Evolutionary conservation across 2,113 vertebrate species (phyloP).

Genomic region (Narcine bancroftii): DNA sequence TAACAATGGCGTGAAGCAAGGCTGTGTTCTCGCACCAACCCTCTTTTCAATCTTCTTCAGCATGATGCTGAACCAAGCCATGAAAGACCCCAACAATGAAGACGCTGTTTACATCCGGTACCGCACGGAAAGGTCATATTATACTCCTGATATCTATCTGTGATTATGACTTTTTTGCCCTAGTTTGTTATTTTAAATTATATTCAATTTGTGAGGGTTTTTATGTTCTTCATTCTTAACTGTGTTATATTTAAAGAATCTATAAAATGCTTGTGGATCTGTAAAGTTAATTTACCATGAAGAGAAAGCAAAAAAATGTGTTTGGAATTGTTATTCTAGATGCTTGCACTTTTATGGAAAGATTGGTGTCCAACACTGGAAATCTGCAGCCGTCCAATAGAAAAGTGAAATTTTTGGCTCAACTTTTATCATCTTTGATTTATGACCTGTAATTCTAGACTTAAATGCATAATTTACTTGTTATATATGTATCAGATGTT

Average conservation of each 20-base stretch:
- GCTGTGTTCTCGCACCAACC: too few species aligned
- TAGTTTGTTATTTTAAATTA: background rate
- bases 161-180: background rate
- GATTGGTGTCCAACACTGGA: background rate
- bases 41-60: too few species aligned
- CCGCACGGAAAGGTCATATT: too few species aligned
- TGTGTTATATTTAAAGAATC: background rate
- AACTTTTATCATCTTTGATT: background rate
- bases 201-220: too few species aligned
- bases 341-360: background rate
- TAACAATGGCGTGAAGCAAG: too few species aligned
- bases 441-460: background rate
- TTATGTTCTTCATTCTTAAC: background rate
- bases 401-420: background rate
- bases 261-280: background rate
- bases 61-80: too few species aligned
- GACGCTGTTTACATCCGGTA: too few species aligned
- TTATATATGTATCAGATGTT: background rate
- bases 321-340: background rate
- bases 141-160: background rate
- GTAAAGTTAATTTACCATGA: background rate
- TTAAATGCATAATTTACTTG: slow-evolving; percentile 18
- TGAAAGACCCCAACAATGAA: too few species aligned
- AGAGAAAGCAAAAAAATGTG: too few species aligned
- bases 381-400: slow-evolving; percentile 30